A percentile compares a stretch with the other conserved stretches of the same genome.
Evolutionary conservation across 2,888 invertebrate species (phyloP).

Genomic region (Lycia hirtaria): DNA sequence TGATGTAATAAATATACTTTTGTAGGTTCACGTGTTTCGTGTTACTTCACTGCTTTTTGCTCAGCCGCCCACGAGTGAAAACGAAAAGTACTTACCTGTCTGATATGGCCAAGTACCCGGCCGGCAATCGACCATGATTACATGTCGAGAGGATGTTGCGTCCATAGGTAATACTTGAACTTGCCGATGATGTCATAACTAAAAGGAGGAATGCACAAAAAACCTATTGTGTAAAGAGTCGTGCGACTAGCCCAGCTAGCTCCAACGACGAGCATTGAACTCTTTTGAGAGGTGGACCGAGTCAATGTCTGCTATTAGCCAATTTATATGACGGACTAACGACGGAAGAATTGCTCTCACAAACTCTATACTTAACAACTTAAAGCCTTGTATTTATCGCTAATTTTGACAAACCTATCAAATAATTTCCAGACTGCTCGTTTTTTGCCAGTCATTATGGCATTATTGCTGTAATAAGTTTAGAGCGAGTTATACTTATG

Average conservation of each 20-base stretch:
- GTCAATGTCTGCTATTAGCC: slow-evolving; percentile 77
- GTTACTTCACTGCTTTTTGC: slow-evolving; percentile 8
- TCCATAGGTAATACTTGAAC: slow-evolving; percentile 46
- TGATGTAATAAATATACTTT: not conserved
- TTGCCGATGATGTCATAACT: slow-evolving; percentile 80
- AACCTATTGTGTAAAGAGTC: slow-evolving; percentile 81
- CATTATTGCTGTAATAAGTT: slow-evolving; percentile 14
- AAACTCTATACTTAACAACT: slow-evolving; percentile 41
- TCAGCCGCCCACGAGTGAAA: slow-evolving; percentile 14
- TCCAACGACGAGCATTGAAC: slow-evolving; percentile 79
- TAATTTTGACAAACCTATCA: slow-evolving; percentile 33
- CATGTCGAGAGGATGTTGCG: slow-evolving; percentile 36
- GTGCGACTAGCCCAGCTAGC: slow-evolving; percentile 72
- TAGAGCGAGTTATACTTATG: slow-evolving; percentile 8
- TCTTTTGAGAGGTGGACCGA: slow-evolving; percentile 72
- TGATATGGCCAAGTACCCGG: slow-evolving; percentile 20
- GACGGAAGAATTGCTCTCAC: slow-evolving; percentile 60
- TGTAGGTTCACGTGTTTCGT: not conserved
- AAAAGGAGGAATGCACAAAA: slow-evolving; percentile 79
- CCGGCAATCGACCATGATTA: slow-evolving; percentile 32
- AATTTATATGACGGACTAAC: slow-evolving; percentile 67
- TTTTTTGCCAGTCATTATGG: slow-evolving; percentile 7
- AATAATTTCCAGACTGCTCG: slow-evolving; percentile 9
- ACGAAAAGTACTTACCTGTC: slow-evolving; percentile 19
- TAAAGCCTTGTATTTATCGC: slow-evolving; percentile 32